phyloP scores from a whole-genome alignment of 2,797 vertebrate genomes.

The Hemitrygon akajei region DNA sequence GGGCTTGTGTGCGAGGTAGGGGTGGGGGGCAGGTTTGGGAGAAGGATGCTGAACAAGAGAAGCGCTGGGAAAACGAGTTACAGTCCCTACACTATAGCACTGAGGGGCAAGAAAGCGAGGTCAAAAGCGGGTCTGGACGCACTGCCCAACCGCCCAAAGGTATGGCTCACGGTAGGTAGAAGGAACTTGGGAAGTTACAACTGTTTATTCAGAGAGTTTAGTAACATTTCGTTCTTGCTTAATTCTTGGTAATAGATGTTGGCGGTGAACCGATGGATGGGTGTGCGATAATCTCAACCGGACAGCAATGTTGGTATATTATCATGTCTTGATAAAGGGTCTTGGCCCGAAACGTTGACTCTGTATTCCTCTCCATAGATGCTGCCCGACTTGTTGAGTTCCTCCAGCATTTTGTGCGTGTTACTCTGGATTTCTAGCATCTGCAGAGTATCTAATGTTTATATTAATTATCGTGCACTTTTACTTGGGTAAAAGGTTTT shows the following conservation, averaged over 20 bases:
- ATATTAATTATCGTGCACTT: not conserved
- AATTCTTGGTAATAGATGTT: not conserved
- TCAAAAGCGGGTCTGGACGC: conserved; percentile 59
- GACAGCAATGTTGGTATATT: not conserved
- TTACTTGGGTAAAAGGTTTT: not conserved
- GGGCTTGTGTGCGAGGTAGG: not conserved
- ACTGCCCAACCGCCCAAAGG: conserved; percentile 54
- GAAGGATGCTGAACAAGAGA: conserved; percentile 62
- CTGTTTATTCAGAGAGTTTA: not conserved
- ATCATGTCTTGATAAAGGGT: no score
- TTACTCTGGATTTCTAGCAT: no score
- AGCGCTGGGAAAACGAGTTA: conserved; percentile 58
- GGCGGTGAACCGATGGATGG: not conserved
- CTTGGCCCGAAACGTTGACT: no score
- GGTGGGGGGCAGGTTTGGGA: not conserved
- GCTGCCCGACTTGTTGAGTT: no score
- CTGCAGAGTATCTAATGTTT: no score
- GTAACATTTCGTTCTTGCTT: not conserved
- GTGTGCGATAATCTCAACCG: no score
- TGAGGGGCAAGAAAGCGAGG: conserved; percentile 53
- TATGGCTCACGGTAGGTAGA: conserved; percentile 68
- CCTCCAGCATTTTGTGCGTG: no score
- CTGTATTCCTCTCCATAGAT: no score
- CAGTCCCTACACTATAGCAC: conserved; percentile 62
- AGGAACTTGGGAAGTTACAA: not conserved